phyloP scores from a whole-genome alignment of 2,797 vertebrate species.

The Periophthalmus magnuspinnatus region DNA sequence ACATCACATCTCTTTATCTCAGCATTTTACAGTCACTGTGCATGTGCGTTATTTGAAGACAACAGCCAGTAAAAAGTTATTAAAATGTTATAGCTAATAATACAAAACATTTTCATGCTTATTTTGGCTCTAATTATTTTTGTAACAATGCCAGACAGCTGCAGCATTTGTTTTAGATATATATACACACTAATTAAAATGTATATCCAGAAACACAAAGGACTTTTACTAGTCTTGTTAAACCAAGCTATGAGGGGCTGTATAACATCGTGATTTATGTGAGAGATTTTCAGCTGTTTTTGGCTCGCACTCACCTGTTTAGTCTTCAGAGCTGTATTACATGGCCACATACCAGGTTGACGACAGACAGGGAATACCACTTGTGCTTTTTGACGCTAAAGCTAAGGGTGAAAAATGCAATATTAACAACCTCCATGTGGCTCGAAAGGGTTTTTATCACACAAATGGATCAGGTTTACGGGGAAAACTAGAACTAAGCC shows the following conservation, averaged over 20 bases:
- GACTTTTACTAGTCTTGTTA: constrained; percentile 20
- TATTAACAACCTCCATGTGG: constrained; percentile 59
- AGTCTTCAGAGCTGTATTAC: constrained; percentile 26
- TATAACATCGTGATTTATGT: constrained; percentile 26
- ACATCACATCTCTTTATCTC: constrained; percentile 7
- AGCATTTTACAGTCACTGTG: constrained; percentile 15
- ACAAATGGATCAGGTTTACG: constrained; percentile 51
- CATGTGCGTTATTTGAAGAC: constrained; percentile 23
- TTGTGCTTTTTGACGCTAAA: constrained; percentile 30
- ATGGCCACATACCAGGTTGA: constrained; percentile 35
- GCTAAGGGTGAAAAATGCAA: constrained; percentile 60
- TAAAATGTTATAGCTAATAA: constrained; percentile 4
- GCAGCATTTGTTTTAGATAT: constrained; percentile 9
- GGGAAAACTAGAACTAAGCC: constrained; percentile 36
- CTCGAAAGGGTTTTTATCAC: constrained; percentile 42
- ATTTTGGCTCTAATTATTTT: constrained; percentile 9
- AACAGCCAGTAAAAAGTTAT: constrained; percentile 23
- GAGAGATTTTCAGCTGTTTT: constrained; percentile 45
- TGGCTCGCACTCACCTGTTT: constrained; percentile 52
- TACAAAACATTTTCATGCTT: constrained; percentile 1
- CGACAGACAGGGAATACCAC: constrained; percentile 38
- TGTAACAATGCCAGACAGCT: constrained; percentile 13
- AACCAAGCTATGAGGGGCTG: background rate
- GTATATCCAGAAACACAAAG: background rate
- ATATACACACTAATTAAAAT: constrained; percentile 10